Evolutionary conservation across 2,797 vertebrate genomes (phyloP).

Genomic region (Gorsachius magnificus): DNA sequence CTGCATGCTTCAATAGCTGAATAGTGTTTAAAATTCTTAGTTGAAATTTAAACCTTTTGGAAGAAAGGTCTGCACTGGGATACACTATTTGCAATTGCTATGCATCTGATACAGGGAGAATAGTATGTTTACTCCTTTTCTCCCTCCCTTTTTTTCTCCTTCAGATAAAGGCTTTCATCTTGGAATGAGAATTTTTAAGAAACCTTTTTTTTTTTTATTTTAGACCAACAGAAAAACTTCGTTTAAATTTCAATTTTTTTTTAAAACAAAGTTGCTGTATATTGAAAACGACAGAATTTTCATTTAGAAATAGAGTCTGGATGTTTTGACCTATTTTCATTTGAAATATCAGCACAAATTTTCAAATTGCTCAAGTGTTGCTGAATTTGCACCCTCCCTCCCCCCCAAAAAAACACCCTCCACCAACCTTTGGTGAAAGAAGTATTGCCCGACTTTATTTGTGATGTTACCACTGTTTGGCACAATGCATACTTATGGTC

Average conservation of each 20-base stretch:
- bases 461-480: background rate
- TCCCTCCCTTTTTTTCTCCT: background rate
- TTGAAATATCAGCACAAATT: background rate
- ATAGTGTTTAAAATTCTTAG: background rate
- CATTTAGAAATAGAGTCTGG: background rate
- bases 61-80: background rate
- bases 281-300: background rate
- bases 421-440: background rate
- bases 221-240: background rate
- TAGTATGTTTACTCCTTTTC: background rate
- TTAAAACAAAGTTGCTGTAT: background rate
- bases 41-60: background rate
- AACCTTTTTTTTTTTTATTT: fast-evolving
- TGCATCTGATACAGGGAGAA: background rate
- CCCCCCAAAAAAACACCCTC: background rate
- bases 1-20: background rate
- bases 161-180: background rate
- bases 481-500: background rate
- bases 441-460: background rate
- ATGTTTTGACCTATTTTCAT: background rate
- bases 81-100: background rate
- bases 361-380: background rate
- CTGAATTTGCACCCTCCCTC: background rate
- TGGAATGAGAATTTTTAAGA: background rate
- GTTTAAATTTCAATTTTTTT: background rate